These are phyloP conservation scores for Clitarchus hookeri DNA, from an alignment of 2,888 invertebrate species.

Conservation along the genomic window DNA sequence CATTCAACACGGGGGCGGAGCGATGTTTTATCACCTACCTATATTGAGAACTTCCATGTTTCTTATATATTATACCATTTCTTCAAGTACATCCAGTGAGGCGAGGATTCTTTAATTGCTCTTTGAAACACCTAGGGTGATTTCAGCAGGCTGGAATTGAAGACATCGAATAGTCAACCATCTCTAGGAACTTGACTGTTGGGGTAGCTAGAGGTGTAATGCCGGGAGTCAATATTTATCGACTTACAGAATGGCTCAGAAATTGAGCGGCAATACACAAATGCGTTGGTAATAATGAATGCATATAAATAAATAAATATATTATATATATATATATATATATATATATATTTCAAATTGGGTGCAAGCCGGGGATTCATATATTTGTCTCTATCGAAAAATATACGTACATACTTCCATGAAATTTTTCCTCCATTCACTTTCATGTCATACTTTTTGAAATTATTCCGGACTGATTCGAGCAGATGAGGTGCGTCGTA, in stretches of 20 bases:
- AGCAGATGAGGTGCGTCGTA: not conserved
- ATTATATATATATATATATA: not conserved
- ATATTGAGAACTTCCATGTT: slow-evolving; percentile 23
- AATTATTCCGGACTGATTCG: slow-evolving; percentile 31
- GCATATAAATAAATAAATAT: too few species aligned
- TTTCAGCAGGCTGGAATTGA: slow-evolving; percentile 26
- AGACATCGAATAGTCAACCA: slow-evolving; percentile 31
- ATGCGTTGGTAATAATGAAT: slow-evolving; percentile 28
- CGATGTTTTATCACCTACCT: not conserved
- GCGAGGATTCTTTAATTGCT: slow-evolving; percentile 18
- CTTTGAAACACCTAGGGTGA: not conserved
- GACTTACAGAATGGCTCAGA: slow-evolving; percentile 30
- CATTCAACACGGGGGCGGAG: not conserved
- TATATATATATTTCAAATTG: slow-evolving; percentile 23
- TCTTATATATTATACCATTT: slow-evolving; percentile 12
- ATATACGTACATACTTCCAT: slow-evolving; percentile 28
- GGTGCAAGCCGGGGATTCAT: slow-evolving; percentile 31
- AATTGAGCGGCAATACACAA: slow-evolving; percentile 30
- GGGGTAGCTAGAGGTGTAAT: slow-evolving; percentile 25
- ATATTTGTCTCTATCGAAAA: slow-evolving; percentile 25
- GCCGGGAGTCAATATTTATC: slow-evolving; percentile 28
- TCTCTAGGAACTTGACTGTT: slow-evolving; percentile 27
- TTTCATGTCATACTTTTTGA: slow-evolving; percentile 18
- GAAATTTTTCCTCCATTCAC: slow-evolving; percentile 10
- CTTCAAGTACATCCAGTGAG: slow-evolving; percentile 28